Evolutionary conservation across 2,888 invertebrate genomes (phyloP).

Genomic region (Heterodera filipjevi): DNA sequence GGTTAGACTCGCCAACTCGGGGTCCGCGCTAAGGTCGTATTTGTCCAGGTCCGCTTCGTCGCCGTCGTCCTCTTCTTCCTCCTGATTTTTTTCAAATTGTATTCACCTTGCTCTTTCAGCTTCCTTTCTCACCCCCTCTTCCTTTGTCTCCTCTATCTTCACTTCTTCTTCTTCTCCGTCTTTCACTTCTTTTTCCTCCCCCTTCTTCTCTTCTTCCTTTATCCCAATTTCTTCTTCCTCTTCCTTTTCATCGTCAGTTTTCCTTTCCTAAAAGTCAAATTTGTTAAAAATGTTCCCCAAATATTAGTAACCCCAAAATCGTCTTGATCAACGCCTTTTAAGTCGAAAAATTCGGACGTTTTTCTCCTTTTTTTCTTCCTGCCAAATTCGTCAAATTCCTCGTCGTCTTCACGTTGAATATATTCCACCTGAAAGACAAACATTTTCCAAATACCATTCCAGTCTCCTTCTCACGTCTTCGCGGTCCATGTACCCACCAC

Average conservation of each 20-base stretch:
- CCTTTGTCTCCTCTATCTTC: not conserved
- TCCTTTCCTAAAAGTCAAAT: not conserved
- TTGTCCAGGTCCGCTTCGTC: slow-evolving; percentile 57
- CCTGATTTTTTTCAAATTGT: not conserved
- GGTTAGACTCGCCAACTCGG: slow-evolving; percentile 49
- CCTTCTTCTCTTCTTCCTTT: not conserved
- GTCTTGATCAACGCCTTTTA: not conserved
- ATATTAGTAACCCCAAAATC: not conserved
- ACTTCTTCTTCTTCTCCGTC: slow-evolving; percentile 41
- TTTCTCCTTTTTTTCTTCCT: slow-evolving; percentile 52
- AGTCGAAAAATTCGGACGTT: not conserved
- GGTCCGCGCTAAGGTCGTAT: slow-evolving; percentile 59
- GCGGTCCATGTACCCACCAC: slow-evolving; percentile 70
- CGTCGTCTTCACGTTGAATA: slow-evolving; percentile 84
- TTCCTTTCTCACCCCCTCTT: not conserved
- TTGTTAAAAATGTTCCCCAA: not conserved
- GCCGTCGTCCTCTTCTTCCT: slow-evolving; percentile 16
- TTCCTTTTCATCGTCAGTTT: not conserved
- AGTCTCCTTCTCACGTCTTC: slow-evolving; percentile 11
- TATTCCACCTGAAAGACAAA: slow-evolving; percentile 78
- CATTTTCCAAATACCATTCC: not conserved
- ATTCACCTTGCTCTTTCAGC: not conserved
- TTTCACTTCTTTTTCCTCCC: slow-evolving; percentile 11
- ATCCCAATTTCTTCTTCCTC: slow-evolving; percentile 6
- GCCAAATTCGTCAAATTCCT: slow-evolving; percentile 86